Base-by-base conservation (phyloP, 2,888 invertebrate genomes). In the Erebia ligea region DNA sequence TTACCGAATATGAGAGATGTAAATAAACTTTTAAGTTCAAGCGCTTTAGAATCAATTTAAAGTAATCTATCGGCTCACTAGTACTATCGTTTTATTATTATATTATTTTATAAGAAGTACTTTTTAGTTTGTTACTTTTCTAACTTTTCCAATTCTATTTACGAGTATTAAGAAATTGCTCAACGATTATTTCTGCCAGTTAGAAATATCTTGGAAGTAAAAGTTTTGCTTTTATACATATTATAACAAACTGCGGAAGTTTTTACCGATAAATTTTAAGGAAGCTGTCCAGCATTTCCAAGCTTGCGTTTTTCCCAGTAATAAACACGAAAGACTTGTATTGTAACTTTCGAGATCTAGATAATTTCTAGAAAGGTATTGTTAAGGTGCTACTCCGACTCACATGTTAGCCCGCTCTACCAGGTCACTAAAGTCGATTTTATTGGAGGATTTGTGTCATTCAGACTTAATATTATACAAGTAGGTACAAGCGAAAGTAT, bases 311-410 rank as follows among this genome's bases (percentile, higher is more conserved):
- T 65, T 66, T 66, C 17, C 19, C 57, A 15, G 56, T 17, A 40
- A 25, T 17, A 34, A 66, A 56, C 56, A 66, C 42, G 66, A 56
- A 56, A 66, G 13, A 56, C 66, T 50, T 40, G 65, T 54, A 40
- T 15, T 48, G 5, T 65, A 19, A 42, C 40, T 45, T 42, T 19
- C 42, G 19, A 54, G 54, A 66, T 56, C 66, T 9, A 56, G 42
- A 64, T 64, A 54, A 64, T 52, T 34, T 40, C 64, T 64, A 64
- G 40, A 64, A 9, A 52, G 40, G 52, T 40, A 54, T 19, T 40
- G 17, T 64, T 40, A 64, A 66, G 56, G 21, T 45, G 10, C 13
- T 1, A 2, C 5, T 56, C 21, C 21, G 56, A 66, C 66, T 66
- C 9, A 4, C 19, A 65, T 40, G 1, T 42, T 2, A 6, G 9